Conservation (phyloP, 2,888 invertebrate species). For the Acanthoscelides obtectus region DNA sequence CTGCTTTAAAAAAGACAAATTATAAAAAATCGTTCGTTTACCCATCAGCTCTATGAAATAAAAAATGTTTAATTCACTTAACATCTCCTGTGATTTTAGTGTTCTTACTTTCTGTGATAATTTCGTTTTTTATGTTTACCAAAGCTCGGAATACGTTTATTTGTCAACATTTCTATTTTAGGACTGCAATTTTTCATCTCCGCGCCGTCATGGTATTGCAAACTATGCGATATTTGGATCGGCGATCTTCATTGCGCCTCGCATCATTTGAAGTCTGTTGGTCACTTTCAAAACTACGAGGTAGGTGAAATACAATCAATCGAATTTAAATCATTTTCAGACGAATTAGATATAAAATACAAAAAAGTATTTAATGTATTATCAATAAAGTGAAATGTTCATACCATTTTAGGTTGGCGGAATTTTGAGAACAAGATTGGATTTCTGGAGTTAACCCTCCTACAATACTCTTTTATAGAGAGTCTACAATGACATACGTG, state of each 20-base stretch:
- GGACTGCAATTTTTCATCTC: conserved; percentile 86
- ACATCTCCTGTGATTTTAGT: too few relatives aligned
- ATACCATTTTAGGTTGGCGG: not conserved
- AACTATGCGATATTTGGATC: conserved; percentile 81
- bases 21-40: too few relatives aligned
- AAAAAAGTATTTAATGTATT: not conserved
- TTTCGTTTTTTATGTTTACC: not conserved
- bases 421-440: not conserved
- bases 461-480: not conserved
- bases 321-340: not conserved
- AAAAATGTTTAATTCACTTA: too few relatives aligned
- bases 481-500: not conserved
- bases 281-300: conserved; percentile 75
- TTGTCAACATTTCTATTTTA: conserved; percentile 34
- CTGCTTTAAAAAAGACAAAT: too few relatives aligned
- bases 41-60: too few relatives aligned
- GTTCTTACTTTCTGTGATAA: too few relatives aligned
- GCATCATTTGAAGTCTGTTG: conserved; percentile 74
- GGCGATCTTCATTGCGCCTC: conserved; percentile 86
- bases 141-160: too few relatives aligned
- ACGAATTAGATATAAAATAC: too few relatives aligned
- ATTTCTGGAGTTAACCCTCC: not conserved
- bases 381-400: not conserved
- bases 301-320: conserved; percentile 59
- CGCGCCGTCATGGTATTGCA: conserved; percentile 86